A percentile compares a stretch with the other conserved stretches of the same genome.
Conservation (phyloP, 2,797 vertebrate genomes). For the Melanotaenia nigrans region DNA sequence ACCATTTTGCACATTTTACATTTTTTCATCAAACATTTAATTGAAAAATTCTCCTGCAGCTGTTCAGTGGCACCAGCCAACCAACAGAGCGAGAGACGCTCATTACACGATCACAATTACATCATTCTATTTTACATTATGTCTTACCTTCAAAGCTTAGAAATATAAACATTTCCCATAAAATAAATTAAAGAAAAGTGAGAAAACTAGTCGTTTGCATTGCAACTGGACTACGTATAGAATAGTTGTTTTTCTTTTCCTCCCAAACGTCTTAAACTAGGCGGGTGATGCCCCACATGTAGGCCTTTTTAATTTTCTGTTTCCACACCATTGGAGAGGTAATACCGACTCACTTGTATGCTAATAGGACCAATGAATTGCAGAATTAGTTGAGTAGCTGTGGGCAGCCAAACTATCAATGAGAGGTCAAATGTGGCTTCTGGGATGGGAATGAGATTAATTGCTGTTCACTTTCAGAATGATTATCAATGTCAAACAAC, state of each 20-base stretch:
- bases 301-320: slow-evolving; percentile 22
- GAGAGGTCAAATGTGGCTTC: slow-evolving; percentile 29
- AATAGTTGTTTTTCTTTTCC: neutral
- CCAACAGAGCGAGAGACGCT: slow-evolving; percentile 5
- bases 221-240: neutral
- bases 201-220: neutral
- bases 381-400: slow-evolving; percentile 25
- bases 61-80: slow-evolving; percentile 36
- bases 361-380: slow-evolving; percentile 40
- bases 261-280: slow-evolving; percentile 17
- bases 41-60: slow-evolving; percentile 33
- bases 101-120: slow-evolving; percentile 8
- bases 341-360: slow-evolving; percentile 31
- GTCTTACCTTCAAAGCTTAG: slow-evolving; percentile 3
- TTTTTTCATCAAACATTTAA: slow-evolving; percentile 3
- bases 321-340: slow-evolving; percentile 31
- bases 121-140: slow-evolving; percentile 16
- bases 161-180: neutral
- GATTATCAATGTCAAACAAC: neutral
- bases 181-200: neutral
- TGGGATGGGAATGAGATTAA: slow-evolving; percentile 10
- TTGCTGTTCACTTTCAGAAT: neutral
- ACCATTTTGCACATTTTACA: slow-evolving; percentile 11
- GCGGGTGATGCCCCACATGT: slow-evolving; percentile 2
- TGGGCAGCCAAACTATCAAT: slow-evolving; percentile 16